Base-by-base conservation (phyloP, 2,888 invertebrate species). In the Amaurobius ferox region DNA sequence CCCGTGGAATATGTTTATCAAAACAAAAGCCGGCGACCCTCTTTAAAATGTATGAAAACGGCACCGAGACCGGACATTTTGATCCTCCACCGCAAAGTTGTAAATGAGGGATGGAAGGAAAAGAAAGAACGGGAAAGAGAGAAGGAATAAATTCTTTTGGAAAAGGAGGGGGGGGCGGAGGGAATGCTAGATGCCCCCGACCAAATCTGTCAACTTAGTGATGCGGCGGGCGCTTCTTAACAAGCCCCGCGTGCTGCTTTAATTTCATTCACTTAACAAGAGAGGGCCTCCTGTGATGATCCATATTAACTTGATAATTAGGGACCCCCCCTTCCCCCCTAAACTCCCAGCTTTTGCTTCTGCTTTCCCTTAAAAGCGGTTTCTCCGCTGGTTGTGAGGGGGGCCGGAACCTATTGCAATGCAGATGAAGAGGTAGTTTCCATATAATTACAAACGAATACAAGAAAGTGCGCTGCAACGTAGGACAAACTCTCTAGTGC, bases 281-380 rank as follows among this genome's bases (percentile, higher is more conserved):
- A 66, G 62, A 73, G 64, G 48, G 64, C 73, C 48, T 73, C 79
- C 88, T 77, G 79, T 88, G 88, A 88, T 88, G 88, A 88, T 88
- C 88, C 88, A 88, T 88, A 88, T 88, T 88, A 88, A 88, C 86
- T 88, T 88, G 88, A 88, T 88, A 88, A 88, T 88, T 88, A 88
- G 83, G 71, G 85, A 61, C 68, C 78, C 86, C 68, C 40, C 62
- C 29, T 55, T 23, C 44, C 35, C 72, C n/a, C 32, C 72, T 55
- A 30, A 55, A 28, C 30, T 32, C 72, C 72, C 11, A 44, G 74
- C 62, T 68, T 74, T 74, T 79, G 79, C 79, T 79, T 64, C 79
- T 55, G 55, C 55, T 55, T 72, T 79, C 81, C 76, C 78, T 78
- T 77, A 85, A 78, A 85, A 85, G 85, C 78, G 70, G 81, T 83